Percentiles rank a stretch among this genome's conserved stretches.
Evolutionary conservation across 1,140 invertebrate species (phyloP).

Genomic region (Drosophila repletoides): DNA sequence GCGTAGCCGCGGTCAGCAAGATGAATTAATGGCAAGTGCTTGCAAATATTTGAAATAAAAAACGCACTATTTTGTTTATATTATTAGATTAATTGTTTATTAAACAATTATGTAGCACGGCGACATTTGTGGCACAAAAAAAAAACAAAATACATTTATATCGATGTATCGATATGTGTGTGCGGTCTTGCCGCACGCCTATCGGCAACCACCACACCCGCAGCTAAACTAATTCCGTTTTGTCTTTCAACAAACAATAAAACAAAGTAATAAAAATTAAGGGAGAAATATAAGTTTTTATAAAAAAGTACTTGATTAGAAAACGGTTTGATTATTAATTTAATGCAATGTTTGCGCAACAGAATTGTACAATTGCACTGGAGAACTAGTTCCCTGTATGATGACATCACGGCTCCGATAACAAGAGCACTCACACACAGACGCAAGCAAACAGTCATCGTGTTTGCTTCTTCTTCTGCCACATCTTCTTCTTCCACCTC

Average conservation of each 20-base stretch:
- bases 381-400: conserved; percentile 27
- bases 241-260: background rate
- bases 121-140: conserved; percentile 36
- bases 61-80: conserved; percentile 70
- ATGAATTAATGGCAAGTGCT: conserved; percentile 2
- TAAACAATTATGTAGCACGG: conserved; percentile 70
- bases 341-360: no score
- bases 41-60: conserved; percentile 20
- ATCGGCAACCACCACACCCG: conserved; percentile 1
- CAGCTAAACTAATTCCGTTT: conserved; percentile 3
- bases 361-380: background rate
- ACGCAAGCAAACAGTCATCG: conserved; percentile 12
- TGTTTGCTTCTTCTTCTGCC: background rate
- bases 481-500: conserved; percentile 16
- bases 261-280: no score
- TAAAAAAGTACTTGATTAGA: no score
- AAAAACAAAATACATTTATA: conserved; percentile 6
- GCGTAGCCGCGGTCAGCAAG: background rate
- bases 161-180: conserved; percentile 47
- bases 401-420: conserved; percentile 38
- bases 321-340: no score
- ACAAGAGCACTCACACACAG: background rate
- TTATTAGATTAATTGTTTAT: conserved; percentile 78
- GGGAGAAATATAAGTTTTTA: background rate
- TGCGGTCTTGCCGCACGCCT: no score